Evolutionary conservation across 92 coral and sea anemone genomes (phyloP), one percentile per base, ranked within the genome.

Genomic region (Palythoa caribaeorum): DNA sequence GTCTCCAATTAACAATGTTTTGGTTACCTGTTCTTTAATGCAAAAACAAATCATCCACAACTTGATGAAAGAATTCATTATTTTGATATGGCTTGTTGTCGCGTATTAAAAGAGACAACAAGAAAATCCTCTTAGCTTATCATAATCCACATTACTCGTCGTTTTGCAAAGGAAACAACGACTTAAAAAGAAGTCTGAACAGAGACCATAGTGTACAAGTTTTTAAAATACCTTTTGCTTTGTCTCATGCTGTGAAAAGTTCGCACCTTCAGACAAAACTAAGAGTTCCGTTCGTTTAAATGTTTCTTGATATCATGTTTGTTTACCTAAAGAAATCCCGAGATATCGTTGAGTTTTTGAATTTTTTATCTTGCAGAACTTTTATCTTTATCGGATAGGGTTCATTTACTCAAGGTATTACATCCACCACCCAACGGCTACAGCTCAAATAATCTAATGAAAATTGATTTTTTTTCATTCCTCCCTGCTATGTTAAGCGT

Each of bases 11-110:
- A 91, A 76, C 89, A 73, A 73, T 93, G 93, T 93, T 93, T 92
- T 90, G 96, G 96, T 93, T 93, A 89, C 89, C 80, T 83, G 76
- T 87, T 86, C 85, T 83, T 59, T 85, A 77, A 79, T 91, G 83
- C 88, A 77, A 78, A 63, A 92, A 92, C 96, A 93, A 44, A 90
- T 92, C 84, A 92, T 93, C 88, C 66, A 51, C 86, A 51, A 73
- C 84, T 83, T 57, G 85, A 92, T 92, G 93, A 93, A 89, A 76
- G 91, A 51, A 85, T 93, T 93, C 91, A 84, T 85, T 83, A 92
- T 86, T 86, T 78, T 85, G 87, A 89, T 89, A 87, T 77, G 44
- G 86, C 86, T 79, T 81, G 86, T 37, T 44, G 73, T 62, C 21
- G 17, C 86, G 66, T 44, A 15, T 44, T 47, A 15, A 44, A 14